These are phyloP conservation scores for Macrosiphum euphorbiae DNA, from an alignment of 2,888 invertebrate species.

Conservation along the genomic window DNA sequence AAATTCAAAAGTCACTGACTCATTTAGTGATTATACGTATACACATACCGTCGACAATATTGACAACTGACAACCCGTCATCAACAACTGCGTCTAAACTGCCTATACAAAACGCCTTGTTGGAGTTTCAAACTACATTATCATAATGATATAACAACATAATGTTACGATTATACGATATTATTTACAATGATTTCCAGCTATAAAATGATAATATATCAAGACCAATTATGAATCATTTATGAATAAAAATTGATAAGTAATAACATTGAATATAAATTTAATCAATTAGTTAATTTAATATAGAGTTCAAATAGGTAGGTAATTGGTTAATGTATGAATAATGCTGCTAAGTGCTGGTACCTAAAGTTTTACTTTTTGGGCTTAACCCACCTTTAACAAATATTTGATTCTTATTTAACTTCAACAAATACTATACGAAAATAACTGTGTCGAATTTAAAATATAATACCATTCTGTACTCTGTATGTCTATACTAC, in stretches of 20 bases:
- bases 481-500: too few relatives aligned
- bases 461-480: background rate
- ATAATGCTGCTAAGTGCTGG: background rate
- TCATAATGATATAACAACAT: background rate
- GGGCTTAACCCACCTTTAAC: background rate
- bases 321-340: too few relatives aligned
- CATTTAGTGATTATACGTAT: background rate
- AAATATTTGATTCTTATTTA: background rate
- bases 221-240: background rate
- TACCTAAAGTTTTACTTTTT: background rate
- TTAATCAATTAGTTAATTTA: background rate
- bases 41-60: background rate
- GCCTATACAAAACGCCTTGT: constrained; percentile 30
- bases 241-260: background rate
- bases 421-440: background rate
- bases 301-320: background rate
- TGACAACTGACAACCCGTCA: background rate
- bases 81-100: background rate
- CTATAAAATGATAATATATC: background rate
- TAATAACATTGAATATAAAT: too few relatives aligned
- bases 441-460: background rate
- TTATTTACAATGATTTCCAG: background rate
- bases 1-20: background rate
- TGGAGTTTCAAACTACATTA: background rate
- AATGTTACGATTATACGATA: background rate